A percentile compares a stretch with the other conserved stretches of the same genome.
Conservation (phyloP, 2,113 vertebrate genomes). For the Xenus cinereus region DNA sequence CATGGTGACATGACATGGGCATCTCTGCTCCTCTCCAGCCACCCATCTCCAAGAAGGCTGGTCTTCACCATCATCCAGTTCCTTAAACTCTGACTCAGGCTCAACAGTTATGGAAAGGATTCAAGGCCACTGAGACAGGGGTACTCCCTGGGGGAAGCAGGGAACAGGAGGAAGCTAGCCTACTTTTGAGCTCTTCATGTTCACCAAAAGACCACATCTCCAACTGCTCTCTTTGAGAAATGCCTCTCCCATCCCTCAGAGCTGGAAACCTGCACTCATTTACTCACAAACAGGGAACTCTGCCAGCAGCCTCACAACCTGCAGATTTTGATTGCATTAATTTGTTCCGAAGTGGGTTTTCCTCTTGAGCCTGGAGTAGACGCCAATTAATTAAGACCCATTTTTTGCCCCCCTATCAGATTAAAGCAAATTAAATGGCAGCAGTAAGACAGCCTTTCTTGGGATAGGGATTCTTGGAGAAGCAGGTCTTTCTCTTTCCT, state of each 20-base stretch:
- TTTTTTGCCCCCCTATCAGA: not conserved
- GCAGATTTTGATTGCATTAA: conserved; percentile 64
- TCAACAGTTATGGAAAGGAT: not conserved
- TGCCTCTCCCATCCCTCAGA: not conserved
- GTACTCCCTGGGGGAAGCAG: accelerated
- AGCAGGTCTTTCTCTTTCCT: not conserved
- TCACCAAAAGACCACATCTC: not conserved
- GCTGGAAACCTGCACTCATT: not conserved
- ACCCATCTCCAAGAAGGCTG: not conserved
- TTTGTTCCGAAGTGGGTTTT: conserved; percentile 53
- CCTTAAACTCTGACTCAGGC: not conserved
- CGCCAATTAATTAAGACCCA: conserved; percentile 74
- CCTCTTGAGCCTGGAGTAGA: conserved; percentile 58
- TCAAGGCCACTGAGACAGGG: accelerated
- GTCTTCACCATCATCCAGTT: not conserved
- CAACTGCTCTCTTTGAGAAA: not conserved
- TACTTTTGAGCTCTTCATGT: not conserved
- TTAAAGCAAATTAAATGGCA: conserved; percentile 59
- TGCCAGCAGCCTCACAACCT: conserved; percentile 55
- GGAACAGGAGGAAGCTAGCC: not conserved
- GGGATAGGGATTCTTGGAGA: not conserved
- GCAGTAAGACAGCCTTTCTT: conserved; percentile 8
- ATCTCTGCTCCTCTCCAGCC: not conserved
- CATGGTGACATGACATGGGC: not conserved
- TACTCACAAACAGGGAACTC: not conserved